A percentile compares a stretch with the other conserved stretches of the same genome.
Conservation (phyloP, 2,888 invertebrate species). For the Epiblema foenella region DNA sequence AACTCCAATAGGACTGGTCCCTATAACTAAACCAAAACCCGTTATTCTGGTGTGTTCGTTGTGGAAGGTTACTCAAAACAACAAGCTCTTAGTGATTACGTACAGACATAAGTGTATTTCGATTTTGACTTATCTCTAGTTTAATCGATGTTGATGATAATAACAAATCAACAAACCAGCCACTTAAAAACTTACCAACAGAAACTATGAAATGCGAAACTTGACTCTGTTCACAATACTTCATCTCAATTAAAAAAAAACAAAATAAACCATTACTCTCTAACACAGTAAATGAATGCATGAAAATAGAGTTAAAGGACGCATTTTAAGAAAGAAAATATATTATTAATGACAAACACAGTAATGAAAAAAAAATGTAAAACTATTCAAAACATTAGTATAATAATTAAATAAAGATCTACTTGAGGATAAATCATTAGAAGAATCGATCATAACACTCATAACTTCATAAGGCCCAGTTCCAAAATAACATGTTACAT, state of each 20-base stretch:
- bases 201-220: not conserved
- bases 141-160: not conserved
- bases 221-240: not conserved
- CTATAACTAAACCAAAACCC: constrained; percentile 23
- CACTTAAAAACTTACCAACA: not conserved
- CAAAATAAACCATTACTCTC: no score
- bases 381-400: no score
- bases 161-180: not conserved
- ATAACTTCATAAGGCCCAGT: not conserved
- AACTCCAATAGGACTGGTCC: constrained; percentile 35
- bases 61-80: constrained; percentile 21
- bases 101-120: constrained; percentile 1
- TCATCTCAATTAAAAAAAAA: not conserved
- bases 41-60: constrained; percentile 34
- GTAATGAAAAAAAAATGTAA: no score
- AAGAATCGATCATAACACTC: not conserved
- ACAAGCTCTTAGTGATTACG: constrained; percentile 3
- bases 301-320: no score
- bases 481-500: constrained; percentile 23
- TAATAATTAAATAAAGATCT: no score
- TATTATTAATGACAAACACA: no score
- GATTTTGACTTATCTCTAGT: not conserved
- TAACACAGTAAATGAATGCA: no score
- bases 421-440: not conserved
- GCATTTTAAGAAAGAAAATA: no score